Evolutionary conservation across 2,113 vertebrate genomes (phyloP).

Genomic region (Urocynchramus pylzowi): DNA sequence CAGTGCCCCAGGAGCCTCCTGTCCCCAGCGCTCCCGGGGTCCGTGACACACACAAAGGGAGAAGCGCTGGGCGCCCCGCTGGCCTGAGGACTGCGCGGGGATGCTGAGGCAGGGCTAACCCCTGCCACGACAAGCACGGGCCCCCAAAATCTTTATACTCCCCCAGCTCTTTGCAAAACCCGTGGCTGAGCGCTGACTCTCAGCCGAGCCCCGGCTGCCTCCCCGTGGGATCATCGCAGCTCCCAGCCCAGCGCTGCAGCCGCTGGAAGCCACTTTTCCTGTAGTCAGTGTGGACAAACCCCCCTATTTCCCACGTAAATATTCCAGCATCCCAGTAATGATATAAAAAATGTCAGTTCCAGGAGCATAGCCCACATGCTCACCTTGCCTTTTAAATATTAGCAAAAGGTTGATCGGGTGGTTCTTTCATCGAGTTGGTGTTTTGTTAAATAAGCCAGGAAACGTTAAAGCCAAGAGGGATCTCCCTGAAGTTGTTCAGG

Average conservation of each 20-base stretch:
- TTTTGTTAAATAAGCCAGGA: conserved; percentile 20
- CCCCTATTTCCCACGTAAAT: not conserved
- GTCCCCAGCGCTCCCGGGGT: not conserved
- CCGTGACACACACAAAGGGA: not conserved
- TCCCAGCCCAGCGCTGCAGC: not conserved
- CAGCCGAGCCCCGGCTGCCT: not conserved
- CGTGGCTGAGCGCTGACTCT: not conserved
- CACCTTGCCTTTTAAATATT: not conserved
- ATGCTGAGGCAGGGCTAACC: not conserved
- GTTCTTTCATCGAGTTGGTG: not conserved
- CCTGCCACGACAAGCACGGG: accelerated
- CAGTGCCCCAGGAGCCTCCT: too few relatives aligned
- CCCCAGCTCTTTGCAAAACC: not conserved
- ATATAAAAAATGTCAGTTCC: not conserved
- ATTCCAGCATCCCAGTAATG: not conserved
- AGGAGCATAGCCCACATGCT: accelerated
- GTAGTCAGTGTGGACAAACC: accelerated
- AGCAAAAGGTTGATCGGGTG: not conserved
- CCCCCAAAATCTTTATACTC: accelerated
- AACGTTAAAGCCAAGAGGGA: conserved; percentile 39
- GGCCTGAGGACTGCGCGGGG: not conserved
- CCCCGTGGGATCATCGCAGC: not conserved
- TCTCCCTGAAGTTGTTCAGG: not conserved
- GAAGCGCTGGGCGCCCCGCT: not conserved
- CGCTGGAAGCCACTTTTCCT: not conserved